Evolutionary conservation across 2,797 vertebrate species (phyloP).

Genomic region (Micropoecilia bifurca): DNA sequence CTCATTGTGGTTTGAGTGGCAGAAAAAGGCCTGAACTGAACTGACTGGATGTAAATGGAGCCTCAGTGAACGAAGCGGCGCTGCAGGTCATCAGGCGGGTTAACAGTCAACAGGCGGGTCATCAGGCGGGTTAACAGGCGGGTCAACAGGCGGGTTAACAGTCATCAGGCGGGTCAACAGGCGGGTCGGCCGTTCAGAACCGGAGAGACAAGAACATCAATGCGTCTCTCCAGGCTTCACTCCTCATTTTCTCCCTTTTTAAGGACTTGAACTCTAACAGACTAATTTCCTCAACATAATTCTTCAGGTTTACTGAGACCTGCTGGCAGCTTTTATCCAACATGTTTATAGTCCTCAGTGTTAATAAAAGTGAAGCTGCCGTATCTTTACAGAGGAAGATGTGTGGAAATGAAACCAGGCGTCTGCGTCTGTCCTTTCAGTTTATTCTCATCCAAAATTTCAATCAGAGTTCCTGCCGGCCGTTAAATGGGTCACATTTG

Average conservation of each 20-base stretch:
- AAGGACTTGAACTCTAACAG: background rate
- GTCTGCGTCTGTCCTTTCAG: background rate
- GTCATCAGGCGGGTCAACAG: no score
- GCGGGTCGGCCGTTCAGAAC: no score
- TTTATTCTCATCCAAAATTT: slow-evolving; percentile 8
- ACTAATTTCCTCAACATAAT: background rate
- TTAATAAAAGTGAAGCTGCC: background rate
- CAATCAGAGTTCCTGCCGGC: slow-evolving; percentile 16
- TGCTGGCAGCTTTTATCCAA: background rate
- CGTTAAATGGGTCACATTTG: slow-evolving; percentile 65
- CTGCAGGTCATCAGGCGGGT: no score
- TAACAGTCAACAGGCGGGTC: no score
- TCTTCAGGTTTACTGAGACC: background rate
- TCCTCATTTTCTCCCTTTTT: background rate
- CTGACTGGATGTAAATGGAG: background rate
- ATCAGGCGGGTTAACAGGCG: no score
- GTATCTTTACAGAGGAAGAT: background rate
- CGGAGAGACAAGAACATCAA: no score
- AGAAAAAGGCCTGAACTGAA: background rate
- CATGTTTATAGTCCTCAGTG: background rate
- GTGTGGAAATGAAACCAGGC: background rate
- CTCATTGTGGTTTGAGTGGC: background rate
- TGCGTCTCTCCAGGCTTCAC: no score
- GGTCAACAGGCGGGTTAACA: no score
- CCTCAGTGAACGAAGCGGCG: no score